These are phyloP conservation scores for Papilio protenor DNA, from an alignment of 2,888 invertebrate species.

Conservation along the genomic window DNA sequence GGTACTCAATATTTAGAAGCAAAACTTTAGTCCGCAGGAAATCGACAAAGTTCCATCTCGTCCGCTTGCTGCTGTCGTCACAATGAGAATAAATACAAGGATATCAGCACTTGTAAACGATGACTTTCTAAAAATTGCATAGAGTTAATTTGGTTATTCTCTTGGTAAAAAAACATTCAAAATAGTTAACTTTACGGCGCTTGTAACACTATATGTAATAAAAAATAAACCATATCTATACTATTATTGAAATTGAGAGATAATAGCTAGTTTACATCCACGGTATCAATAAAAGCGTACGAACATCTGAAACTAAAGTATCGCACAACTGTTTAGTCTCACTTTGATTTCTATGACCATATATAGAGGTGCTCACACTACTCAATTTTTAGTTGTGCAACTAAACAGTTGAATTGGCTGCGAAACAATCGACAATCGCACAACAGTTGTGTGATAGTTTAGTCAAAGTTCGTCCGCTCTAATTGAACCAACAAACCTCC, in stretches of 20 bases:
- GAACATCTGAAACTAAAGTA: neutral
- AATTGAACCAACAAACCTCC: neutral
- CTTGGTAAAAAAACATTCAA: neutral
- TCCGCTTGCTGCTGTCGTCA: constrained; percentile 41
- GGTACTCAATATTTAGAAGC: constrained; percentile 49
- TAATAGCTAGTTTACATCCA: no score
- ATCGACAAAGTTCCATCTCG: constrained; percentile 49
- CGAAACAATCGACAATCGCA: no score
- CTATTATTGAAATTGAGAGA: no score
- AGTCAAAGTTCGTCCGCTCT: neutral
- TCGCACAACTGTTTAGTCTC: no score
- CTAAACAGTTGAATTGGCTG: no score
- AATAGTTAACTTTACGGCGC: neutral
- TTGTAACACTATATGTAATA: no score
- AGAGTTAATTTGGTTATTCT: neutral
- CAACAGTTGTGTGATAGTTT: no score
- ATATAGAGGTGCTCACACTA: no score
- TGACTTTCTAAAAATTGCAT: constrained; percentile 16
- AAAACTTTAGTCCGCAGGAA: constrained; percentile 47
- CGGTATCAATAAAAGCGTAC: no score
- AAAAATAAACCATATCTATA: no score
- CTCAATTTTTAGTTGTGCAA: no score
- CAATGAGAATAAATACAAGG: constrained; percentile 45
- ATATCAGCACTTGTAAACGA: constrained; percentile 30
- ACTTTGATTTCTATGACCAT: no score